phyloP scores from a whole-genome alignment of 2,888 invertebrate species.

The Orthosia gothica region DNA sequence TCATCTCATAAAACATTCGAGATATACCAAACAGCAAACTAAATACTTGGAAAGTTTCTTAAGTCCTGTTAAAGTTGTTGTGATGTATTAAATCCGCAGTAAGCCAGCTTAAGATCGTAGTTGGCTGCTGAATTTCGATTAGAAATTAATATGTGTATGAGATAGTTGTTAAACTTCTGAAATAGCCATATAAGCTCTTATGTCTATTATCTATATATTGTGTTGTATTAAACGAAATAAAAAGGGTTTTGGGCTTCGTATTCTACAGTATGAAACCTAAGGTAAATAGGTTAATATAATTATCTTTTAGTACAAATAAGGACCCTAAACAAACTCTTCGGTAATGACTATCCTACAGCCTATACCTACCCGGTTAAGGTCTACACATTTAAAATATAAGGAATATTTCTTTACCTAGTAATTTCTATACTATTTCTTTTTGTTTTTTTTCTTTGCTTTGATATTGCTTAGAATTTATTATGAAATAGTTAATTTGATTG shows the following conservation, averaged over 20 bases:
- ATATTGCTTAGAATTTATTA: too few relatives aligned
- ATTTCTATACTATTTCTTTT: background rate
- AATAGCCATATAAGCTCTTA: constrained; percentile 10
- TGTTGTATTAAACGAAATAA: background rate
- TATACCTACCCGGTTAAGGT: background rate
- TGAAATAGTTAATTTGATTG: too few relatives aligned
- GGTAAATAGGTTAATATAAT: constrained; percentile 19
- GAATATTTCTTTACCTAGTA: background rate
- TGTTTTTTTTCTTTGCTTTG: too few relatives aligned
- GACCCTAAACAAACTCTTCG: constrained; percentile 6
- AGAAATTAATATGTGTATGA: constrained; percentile 56
- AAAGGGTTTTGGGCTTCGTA: background rate
- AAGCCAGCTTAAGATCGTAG: constrained; percentile 46
- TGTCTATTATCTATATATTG: background rate
- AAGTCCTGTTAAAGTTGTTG: constrained; percentile 60
- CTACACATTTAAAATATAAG: background rate
- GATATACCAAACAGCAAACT: constrained; percentile 53
- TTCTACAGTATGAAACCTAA: background rate
- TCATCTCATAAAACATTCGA: constrained; percentile 58
- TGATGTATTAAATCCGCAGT: constrained; percentile 58
- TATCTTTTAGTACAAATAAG: background rate
- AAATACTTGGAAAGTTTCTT: constrained; percentile 62
- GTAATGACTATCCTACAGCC: background rate
- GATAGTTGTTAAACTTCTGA: constrained; percentile 31
- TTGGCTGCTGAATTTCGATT: constrained; percentile 51